Conservation (phyloP, 2,797 vertebrate genomes). For the Acropternis orthonyx region DNA sequence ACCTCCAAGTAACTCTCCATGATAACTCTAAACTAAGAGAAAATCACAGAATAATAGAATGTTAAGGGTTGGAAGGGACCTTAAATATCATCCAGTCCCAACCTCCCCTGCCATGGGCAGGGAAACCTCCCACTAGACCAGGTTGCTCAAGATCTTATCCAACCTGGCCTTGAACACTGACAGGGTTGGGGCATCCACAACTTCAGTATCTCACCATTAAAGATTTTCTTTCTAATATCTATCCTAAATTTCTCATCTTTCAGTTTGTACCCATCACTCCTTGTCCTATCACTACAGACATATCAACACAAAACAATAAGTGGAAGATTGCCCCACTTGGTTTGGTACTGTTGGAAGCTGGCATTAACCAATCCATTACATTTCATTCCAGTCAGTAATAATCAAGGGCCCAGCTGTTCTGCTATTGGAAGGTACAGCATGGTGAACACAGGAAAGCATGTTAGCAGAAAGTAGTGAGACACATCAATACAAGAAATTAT, state of each 20-base stretch:
- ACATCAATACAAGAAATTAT: background rate
- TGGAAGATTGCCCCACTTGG: background rate
- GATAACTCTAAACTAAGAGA: background rate
- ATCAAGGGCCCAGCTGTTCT: background rate
- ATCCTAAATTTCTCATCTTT: background rate
- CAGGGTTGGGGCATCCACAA: background rate
- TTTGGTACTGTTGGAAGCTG: background rate
- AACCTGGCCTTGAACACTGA: background rate
- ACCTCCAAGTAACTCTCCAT: background rate
- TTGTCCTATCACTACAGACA: background rate
- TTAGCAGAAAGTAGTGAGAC: background rate
- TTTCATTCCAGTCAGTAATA: background rate
- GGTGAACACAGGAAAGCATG: background rate
- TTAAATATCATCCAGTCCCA: background rate
- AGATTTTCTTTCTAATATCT: background rate
- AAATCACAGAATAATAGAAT: background rate
- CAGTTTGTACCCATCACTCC: background rate
- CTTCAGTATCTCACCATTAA: background rate
- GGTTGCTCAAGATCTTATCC: background rate
- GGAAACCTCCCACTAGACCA: background rate
- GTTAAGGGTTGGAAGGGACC: background rate
- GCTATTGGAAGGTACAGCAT: background rate
- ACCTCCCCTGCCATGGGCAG: background rate
- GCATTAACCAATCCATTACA: background rate
- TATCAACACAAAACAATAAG: background rate